Percentiles rank a stretch among this genome's conserved stretches.
Evolutionary conservation across 2,888 invertebrate species (phyloP).

Genomic region (Diplolepis rosae): DNA sequence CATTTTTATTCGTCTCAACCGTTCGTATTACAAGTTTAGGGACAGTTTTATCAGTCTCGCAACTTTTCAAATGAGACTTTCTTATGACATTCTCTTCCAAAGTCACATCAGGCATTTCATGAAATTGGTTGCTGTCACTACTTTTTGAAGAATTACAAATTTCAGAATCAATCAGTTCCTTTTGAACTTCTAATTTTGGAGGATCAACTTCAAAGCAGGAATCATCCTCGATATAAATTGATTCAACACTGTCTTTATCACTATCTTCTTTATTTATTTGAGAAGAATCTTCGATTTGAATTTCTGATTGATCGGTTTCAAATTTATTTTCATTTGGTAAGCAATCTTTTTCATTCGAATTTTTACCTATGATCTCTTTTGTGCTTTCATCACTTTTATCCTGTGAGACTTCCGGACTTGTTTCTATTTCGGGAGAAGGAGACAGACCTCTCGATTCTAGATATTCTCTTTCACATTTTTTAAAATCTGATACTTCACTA

Average conservation of each 20-base stretch:
- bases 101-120: constrained; percentile 14
- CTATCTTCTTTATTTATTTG: neutral
- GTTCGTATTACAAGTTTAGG: constrained; percentile 65
- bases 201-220: constrained; percentile 11
- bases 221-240: constrained; percentile 6
- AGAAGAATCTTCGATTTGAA: neutral
- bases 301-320: neutral
- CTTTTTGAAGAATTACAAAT: constrained; percentile 9
- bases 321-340: neutral
- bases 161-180: neutral
- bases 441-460: constrained; percentile 19
- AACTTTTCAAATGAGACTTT: neutral
- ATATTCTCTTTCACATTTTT: constrained; percentile 18
- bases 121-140: constrained; percentile 8
- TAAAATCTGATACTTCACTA: neutral
- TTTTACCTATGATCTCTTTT: neutral
- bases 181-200: neutral
- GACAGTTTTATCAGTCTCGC: constrained; percentile 49
- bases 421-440: neutral
- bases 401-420: neutral
- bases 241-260: neutral
- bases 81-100: neutral
- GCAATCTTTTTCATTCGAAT: neutral
- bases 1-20: constrained; percentile 54
- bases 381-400: neutral